Evolutionary conservation across 2,797 vertebrate genomes (phyloP).

Genomic region (Sarcophilus harrisii): DNA sequence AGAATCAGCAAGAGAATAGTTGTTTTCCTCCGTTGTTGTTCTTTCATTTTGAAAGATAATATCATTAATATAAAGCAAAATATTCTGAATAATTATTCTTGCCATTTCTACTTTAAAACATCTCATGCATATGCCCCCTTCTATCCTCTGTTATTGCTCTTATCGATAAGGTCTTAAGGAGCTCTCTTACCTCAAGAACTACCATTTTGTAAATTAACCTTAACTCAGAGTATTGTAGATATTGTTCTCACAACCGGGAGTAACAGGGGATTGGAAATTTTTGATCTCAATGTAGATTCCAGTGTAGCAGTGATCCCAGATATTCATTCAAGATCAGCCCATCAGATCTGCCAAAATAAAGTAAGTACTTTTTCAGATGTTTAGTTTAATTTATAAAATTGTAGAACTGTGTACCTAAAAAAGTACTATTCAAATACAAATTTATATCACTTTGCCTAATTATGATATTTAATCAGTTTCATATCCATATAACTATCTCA

Average conservation of each 20-base stretch:
- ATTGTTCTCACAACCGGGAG: constrained; percentile 89
- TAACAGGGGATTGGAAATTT: constrained; percentile 90
- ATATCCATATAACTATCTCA: neutral
- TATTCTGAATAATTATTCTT: neutral
- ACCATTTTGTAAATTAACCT: constrained; percentile 62
- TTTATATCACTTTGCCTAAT: neutral
- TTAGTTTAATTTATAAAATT: rapidly evolving
- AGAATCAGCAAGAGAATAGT: neutral
- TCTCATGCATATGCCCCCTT: neutral
- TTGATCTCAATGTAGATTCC: constrained; percentile 90
- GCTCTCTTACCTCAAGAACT: neutral
- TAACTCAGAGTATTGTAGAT: constrained; percentile 85
- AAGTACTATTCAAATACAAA: neutral
- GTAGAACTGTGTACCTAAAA: rapidly evolving
- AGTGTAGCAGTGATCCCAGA: constrained; percentile 87
- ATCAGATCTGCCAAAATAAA: constrained; percentile 94
- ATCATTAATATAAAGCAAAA: neutral
- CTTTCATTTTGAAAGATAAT: neutral
- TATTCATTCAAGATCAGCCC: constrained; percentile 88
- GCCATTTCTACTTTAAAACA: neutral
- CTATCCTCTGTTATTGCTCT: neutral
- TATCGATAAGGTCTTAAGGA: rapidly evolving
- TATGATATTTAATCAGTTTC: neutral
- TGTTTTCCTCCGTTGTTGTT: neutral
- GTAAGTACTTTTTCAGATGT: constrained; percentile 78